Conservation (phyloP, 2,888 invertebrate genomes). For the Masnerella sp. region DNA sequence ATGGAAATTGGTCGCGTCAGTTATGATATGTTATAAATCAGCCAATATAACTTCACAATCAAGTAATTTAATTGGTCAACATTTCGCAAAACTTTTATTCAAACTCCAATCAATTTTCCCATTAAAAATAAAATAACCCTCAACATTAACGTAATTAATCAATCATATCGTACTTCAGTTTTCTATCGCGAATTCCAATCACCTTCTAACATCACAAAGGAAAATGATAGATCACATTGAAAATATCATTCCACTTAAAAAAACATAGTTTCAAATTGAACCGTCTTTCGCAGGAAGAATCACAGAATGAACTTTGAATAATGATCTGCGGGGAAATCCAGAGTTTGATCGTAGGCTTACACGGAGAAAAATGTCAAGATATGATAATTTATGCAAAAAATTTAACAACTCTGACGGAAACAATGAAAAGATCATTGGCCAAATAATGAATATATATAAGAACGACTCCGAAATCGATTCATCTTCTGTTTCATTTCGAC, state of each 20-base stretch:
- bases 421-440: constrained; percentile 4
- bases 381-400: constrained; percentile 28
- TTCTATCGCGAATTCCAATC: too few species aligned
- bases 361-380: constrained; percentile 25
- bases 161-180: too few species aligned
- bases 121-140: too few species aligned
- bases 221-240: too few species aligned
- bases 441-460: background rate
- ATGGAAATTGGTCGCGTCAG: constrained; percentile 18
- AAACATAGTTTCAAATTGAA: constrained; percentile 10
- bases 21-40: constrained; percentile 4
- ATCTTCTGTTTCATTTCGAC: too few species aligned
- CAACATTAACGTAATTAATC: too few species aligned
- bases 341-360: constrained; percentile 16
- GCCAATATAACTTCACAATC: constrained; percentile 4
- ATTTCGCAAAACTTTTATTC: too few species aligned
- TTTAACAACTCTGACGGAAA: background rate
- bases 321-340: constrained; percentile 34
- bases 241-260: too few species aligned
- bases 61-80: background rate
- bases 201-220: too few species aligned
- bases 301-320: constrained; percentile 25
- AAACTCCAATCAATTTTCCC: too few species aligned
- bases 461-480: background rate
- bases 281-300: constrained; percentile 9